Conservation (phyloP, 2,797 vertebrate genomes). For the Thripadectes ignobilis region DNA sequence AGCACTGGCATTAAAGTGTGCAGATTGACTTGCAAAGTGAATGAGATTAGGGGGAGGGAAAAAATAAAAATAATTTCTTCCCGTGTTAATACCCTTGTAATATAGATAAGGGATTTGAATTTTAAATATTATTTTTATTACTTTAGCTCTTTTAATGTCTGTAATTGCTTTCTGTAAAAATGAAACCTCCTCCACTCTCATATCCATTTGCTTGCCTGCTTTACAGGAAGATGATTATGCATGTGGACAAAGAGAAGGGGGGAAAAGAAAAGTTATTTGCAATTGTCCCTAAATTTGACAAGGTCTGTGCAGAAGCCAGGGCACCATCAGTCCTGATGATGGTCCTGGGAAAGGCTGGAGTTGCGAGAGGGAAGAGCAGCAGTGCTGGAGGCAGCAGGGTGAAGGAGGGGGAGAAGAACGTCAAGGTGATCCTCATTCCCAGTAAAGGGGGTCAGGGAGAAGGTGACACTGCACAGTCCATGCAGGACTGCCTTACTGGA, state of each 20-base stretch:
- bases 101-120: constrained; percentile 62
- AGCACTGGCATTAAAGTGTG: background rate
- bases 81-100: constrained; percentile 37
- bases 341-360: background rate
- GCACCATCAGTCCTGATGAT: background rate
- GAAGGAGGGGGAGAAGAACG: background rate
- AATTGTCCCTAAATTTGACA: background rate
- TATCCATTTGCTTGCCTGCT: constrained; percentile 18
- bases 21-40: constrained; percentile 27
- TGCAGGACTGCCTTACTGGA: background rate
- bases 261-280: background rate
- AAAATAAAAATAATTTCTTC: background rate
- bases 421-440: background rate
- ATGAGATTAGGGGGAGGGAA: background rate
- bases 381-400: background rate
- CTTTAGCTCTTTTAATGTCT: constrained; percentile 53
- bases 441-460: accelerated
- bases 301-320: background rate
- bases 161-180: constrained; percentile 51
- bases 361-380: background rate
- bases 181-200: background rate
- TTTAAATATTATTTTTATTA: constrained; percentile 67
- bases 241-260: background rate
- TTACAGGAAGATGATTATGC: background rate
- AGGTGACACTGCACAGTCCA: background rate